A percentile compares a stretch with the other conserved stretches of the same genome.
These are phyloP conservation scores for Drosophila asahinai DNA, from an alignment of 1,140 invertebrate species.

Conservation along the genomic window DNA sequence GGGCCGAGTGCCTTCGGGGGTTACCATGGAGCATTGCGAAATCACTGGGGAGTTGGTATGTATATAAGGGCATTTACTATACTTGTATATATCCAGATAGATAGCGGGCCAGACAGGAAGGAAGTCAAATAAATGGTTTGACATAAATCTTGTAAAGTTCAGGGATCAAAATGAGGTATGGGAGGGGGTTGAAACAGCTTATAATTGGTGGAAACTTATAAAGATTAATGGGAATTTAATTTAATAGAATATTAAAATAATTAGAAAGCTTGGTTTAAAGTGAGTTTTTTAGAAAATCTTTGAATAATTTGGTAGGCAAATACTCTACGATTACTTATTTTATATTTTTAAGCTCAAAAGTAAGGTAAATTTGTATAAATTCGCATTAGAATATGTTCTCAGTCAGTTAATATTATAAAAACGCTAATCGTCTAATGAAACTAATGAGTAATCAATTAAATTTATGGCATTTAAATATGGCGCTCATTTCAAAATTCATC, in stretches of 20 bases:
- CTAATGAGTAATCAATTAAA: neutral
- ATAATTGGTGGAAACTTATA: neutral
- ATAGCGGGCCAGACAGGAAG: constrained; percentile 26
- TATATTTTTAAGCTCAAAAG: no score
- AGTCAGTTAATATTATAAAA: no score
- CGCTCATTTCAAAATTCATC: no score
- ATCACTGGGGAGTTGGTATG: constrained; percentile 25
- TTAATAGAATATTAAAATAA: no score
- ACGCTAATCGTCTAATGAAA: no score
- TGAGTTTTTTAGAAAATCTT: no score
- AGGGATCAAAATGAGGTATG: constrained; percentile 2
- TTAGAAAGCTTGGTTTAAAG: no score
- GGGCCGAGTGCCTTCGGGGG: constrained; percentile 32
- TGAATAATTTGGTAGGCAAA: no score
- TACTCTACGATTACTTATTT: no score
- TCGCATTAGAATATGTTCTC: no score
- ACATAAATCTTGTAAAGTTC: constrained; percentile 28
- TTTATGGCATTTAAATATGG: neutral
- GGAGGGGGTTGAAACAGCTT: neutral
- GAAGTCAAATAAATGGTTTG: constrained; percentile 26
- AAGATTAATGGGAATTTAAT: neutral
- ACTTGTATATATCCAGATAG: constrained; percentile 7
- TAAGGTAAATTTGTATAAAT: no score
- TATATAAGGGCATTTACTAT: neutral
- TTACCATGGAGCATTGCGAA: constrained; percentile 52